Conservation (phyloP, 2,113 vertebrate species). For the Notechis scutatus region DNA sequence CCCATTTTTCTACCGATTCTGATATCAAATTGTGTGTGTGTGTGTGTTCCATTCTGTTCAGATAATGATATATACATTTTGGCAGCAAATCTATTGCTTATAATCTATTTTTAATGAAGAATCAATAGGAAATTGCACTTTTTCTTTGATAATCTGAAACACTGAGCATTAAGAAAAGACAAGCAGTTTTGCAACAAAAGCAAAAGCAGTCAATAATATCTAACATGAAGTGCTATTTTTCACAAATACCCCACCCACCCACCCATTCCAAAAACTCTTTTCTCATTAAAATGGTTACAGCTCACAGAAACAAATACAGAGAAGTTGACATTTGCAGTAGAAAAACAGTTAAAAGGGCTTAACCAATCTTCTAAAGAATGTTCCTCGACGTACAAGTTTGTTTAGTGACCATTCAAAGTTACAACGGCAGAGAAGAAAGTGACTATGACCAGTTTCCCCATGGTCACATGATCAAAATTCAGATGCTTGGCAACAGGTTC, state of each 20-base stretch:
- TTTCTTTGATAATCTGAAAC: neutral
- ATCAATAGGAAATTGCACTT: neutral
- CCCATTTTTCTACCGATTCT: neutral
- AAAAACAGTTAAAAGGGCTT: neutral
- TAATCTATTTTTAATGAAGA: neutral
- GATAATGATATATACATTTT: neutral
- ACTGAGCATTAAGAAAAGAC: neutral
- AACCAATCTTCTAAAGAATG: neutral
- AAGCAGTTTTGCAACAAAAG: neutral
- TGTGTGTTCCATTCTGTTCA: neutral
- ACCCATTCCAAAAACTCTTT: neutral
- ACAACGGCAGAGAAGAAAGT: neutral
- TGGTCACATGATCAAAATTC: neutral
- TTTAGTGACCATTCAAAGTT: neutral
- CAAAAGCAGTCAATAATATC: neutral
- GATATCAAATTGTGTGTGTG: neutral
- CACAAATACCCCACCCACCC: neutral
- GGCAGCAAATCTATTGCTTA: neutral
- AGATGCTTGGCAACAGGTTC: neutral
- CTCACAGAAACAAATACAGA: neutral
- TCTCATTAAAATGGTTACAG: neutral
- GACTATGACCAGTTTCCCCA: neutral
- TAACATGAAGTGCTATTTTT: neutral
- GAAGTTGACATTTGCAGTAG: neutral
- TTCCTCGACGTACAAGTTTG: neutral